Conservation (phyloP, 2,113 vertebrate species). For the Ochotona curzoniae region DNA sequence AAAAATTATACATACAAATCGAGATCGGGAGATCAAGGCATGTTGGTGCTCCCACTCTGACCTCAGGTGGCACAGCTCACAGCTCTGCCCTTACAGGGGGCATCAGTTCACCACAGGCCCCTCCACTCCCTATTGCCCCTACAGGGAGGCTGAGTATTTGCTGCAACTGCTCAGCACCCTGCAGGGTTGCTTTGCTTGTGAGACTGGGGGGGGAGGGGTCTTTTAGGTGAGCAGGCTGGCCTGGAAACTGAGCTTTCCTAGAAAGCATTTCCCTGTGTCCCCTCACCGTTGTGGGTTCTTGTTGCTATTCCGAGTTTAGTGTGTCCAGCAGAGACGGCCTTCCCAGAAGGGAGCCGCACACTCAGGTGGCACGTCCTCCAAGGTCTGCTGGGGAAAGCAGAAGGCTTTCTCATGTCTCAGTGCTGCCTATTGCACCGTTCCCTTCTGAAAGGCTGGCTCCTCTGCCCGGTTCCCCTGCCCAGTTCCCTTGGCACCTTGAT, state of each 20-base stretch:
- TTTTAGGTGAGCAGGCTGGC: background rate
- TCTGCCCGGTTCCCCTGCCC: background rate
- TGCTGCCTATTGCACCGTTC: background rate
- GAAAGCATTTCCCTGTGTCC: too few relatives aligned
- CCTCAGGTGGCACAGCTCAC: background rate
- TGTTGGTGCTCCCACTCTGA: background rate
- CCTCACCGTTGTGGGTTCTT: background rate
- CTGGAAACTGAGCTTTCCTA: background rate
- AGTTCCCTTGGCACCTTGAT: too few relatives aligned
- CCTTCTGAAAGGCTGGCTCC: background rate
- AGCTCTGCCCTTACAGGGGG: background rate
- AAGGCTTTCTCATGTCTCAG: too few relatives aligned
- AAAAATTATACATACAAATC: background rate
- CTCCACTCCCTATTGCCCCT: background rate
- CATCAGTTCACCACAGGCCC: background rate
- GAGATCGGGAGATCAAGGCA: too few relatives aligned
- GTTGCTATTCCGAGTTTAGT: background rate
- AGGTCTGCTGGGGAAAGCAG: background rate
- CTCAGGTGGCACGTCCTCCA: background rate
- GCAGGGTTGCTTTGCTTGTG: background rate
- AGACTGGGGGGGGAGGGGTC: background rate
- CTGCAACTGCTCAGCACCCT: rapidly evolving
- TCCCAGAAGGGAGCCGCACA: background rate
- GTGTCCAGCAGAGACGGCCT: background rate
- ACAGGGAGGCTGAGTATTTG: background rate